A percentile compares a stretch with the other conserved stretches of the same genome.
phyloP scores from a whole-genome alignment of 2,797 vertebrate species.

The Cossypha niveicapilla region DNA sequence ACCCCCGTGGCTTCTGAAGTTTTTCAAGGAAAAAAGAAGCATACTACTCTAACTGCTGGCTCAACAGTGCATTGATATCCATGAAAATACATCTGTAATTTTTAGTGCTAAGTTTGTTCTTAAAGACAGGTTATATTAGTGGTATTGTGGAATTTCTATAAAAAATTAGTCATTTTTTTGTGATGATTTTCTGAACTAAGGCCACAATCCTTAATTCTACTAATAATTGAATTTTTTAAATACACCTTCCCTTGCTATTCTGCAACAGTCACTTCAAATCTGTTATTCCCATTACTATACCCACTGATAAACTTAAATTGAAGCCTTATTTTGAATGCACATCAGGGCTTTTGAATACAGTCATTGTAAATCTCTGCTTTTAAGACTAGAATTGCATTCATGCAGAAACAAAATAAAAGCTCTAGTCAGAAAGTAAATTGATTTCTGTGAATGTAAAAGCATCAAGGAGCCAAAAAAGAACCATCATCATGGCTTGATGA shows the following conservation, averaged over 20 bases:
- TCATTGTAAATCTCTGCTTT: background rate
- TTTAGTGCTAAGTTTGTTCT: background rate
- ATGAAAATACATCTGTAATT: background rate
- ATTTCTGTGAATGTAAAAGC: background rate
- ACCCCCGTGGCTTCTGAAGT: fast-evolving
- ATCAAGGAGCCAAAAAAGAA: background rate
- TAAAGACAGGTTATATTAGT: background rate
- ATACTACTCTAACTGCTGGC: background rate
- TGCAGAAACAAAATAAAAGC: background rate
- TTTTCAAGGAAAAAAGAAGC: background rate
- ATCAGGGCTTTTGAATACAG: background rate
- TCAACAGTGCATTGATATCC: background rate
- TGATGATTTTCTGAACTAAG: background rate
- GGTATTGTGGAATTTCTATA: background rate
- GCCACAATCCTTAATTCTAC: background rate
- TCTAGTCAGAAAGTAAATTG: slow-evolving; percentile 5
- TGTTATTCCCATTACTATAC: background rate
- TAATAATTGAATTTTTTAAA: background rate
- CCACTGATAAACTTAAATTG: background rate
- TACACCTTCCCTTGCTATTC: background rate
- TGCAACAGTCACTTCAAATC: background rate
- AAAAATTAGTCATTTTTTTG: background rate
- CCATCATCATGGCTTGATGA: background rate
- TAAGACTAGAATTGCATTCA: background rate
- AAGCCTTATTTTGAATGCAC: background rate